phyloP scores from a whole-genome alignment of 2,888 invertebrate species.

The Neoitamus cyanurus region DNA sequence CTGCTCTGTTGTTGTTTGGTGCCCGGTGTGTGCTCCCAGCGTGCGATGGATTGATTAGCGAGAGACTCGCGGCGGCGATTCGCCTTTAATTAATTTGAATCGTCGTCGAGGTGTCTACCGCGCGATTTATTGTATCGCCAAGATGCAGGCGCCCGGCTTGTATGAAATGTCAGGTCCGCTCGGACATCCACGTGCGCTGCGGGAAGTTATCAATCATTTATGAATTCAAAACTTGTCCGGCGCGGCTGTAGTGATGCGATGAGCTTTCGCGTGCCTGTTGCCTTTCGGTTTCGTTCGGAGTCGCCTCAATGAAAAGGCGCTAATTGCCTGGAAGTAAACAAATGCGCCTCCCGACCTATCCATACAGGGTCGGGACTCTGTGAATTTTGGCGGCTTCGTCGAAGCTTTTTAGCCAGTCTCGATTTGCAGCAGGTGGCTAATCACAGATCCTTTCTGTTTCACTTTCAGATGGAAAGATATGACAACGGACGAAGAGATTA shows the following conservation, averaged over 20 bases:
- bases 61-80: neutral
- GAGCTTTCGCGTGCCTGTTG: too few relatives aligned
- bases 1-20: neutral
- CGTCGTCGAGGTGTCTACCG: neutral
- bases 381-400: neutral
- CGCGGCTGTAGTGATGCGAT: too few relatives aligned
- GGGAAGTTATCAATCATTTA: too few relatives aligned
- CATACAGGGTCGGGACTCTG: too few relatives aligned
- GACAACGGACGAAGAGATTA: slow-evolving; percentile 50
- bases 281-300: too few relatives aligned
- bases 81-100: neutral
- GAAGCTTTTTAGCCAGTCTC: neutral
- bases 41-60: neutral
- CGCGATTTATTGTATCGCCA: too few relatives aligned
- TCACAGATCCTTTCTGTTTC: neutral
- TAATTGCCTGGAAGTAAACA: neutral
- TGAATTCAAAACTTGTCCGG: too few relatives aligned
- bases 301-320: neutral
- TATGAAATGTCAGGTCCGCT: too few relatives aligned
- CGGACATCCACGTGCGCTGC: too few relatives aligned
- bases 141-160: neutral
- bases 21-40: neutral
- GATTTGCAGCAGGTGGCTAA: neutral
- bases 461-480: slow-evolving; percentile 43
- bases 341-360: neutral